Evolutionary conservation across 2,888 invertebrate genomes (phyloP).

Genomic region (Drosophila anomalata): DNA sequence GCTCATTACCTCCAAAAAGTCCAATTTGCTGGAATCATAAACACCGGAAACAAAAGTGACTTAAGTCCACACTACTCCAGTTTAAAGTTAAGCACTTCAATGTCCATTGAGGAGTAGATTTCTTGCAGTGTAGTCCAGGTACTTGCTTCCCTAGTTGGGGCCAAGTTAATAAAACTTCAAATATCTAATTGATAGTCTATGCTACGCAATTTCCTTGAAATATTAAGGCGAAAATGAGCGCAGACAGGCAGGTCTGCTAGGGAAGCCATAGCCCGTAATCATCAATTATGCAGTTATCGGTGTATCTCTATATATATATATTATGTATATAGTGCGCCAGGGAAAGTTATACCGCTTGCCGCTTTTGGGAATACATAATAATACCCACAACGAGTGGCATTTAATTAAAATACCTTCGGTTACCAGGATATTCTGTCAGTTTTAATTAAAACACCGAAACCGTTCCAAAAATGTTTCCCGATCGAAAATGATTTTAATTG

Average conservation of each 20-base stretch:
- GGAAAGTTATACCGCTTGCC: neutral
- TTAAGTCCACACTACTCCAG: too few species aligned
- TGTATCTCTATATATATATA: neutral
- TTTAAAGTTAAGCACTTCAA: neutral
- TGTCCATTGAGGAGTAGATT: neutral
- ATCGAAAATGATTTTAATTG: neutral
- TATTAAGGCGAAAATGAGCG: neutral
- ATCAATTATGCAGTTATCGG: slow-evolving; percentile 34
- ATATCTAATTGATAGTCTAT: slow-evolving; percentile 31
- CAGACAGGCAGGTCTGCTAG: neutral
- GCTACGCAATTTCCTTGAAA: neutral
- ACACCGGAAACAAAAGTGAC: neutral
- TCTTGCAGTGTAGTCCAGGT: neutral
- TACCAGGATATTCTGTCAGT: neutral
- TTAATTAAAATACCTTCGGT: neutral
- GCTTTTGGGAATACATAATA: neutral
- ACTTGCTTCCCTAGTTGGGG: neutral
- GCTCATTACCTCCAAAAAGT: slow-evolving; percentile 22
- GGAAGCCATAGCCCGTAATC: slow-evolving; percentile 18
- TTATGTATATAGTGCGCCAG: neutral
- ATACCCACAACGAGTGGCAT: neutral
- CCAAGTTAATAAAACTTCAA: slow-evolving; percentile 32
- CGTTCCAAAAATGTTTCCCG: neutral
- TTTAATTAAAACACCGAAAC: slow-evolving; percentile 11
- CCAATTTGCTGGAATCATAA: slow-evolving; percentile 12